A percentile compares a stretch with the other conserved stretches of the same genome.
phyloP scores from a whole-genome alignment of 2,113 vertebrate species.

The Globicephala melas region DNA sequence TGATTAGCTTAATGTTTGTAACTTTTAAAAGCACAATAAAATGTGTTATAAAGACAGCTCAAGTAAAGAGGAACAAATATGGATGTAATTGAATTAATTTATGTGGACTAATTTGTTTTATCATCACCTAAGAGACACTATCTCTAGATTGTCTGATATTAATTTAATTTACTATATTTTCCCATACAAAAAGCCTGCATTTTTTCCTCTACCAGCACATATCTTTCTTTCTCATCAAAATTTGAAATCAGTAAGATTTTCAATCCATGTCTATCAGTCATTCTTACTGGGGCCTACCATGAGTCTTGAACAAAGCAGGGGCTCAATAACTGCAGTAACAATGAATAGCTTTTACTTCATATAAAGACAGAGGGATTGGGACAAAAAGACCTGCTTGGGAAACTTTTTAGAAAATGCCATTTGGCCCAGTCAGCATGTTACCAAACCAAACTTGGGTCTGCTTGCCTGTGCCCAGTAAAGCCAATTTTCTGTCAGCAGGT shows the following conservation, averaged over 20 bases:
- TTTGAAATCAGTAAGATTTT: background rate
- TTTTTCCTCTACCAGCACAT: background rate
- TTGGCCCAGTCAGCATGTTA: background rate
- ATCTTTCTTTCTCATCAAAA: constrained; percentile 13
- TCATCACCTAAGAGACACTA: background rate
- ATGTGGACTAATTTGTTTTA: background rate
- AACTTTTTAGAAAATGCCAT: background rate
- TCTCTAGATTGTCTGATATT: background rate
- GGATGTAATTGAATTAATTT: background rate
- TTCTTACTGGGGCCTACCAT: background rate
- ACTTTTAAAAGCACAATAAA: background rate
- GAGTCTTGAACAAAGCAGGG: background rate
- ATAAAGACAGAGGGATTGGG: background rate
- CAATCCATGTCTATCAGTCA: background rate
- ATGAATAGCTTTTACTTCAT: background rate
- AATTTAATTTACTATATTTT: background rate
- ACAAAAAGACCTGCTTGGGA: background rate
- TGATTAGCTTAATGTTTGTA: background rate
- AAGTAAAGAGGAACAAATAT: background rate
- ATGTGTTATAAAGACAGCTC: background rate
- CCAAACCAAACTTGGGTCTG: no score
- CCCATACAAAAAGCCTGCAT: background rate
- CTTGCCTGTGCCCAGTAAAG: no score
- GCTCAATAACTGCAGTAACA: background rate
- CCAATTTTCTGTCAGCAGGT: no score